These are phyloP conservation scores for Hemiprocne comata DNA, from an alignment of 2,113 vertebrate species.

Conservation along the genomic window DNA sequence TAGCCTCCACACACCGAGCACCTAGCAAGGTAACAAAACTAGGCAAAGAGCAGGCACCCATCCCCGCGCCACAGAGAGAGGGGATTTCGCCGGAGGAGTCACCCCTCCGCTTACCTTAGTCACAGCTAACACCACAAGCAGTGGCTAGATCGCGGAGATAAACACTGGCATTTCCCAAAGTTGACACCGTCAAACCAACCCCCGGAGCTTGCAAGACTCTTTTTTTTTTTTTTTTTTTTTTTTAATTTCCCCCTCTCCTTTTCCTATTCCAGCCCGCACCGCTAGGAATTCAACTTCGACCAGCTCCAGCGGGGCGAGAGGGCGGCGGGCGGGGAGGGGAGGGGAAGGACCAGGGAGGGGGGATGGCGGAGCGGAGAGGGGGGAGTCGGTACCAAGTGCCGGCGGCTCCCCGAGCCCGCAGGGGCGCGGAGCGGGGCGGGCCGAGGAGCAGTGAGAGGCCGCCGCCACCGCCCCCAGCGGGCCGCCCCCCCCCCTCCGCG, in stretches of 20 bases:
- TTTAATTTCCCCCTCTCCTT: neutral
- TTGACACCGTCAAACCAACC: slow-evolving; percentile 88
- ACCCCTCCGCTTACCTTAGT: slow-evolving; percentile 89
- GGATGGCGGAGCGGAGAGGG: neutral
- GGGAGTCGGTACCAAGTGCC: neutral
- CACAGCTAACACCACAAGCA: slow-evolving; percentile 89
- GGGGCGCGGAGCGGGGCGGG: neutral
- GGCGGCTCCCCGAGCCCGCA: neutral
- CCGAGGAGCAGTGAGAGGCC: slow-evolving; percentile 53
- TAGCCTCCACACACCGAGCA: slow-evolving; percentile 31
- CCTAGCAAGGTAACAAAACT: slow-evolving; percentile 73
- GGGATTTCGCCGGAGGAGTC: neutral
- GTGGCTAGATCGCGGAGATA: slow-evolving; percentile 93
- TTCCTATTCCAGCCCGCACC: slow-evolving; percentile 77
- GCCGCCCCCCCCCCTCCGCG: slow-evolving; percentile 25
- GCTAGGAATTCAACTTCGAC: slow-evolving; percentile 89
- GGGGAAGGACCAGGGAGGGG: neutral
- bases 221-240: neutral
- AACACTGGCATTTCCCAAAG: slow-evolving; percentile 97
- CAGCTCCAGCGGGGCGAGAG: slow-evolving; percentile 75
- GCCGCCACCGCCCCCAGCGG: slow-evolving; percentile 45
- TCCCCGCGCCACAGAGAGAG: slow-evolving; percentile 11
- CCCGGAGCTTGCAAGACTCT: slow-evolving; percentile 82
- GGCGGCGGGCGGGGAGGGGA: slow-evolving; percentile 58
- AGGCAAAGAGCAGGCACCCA: slow-evolving; percentile 69